A percentile compares a stretch with the other conserved stretches of the same genome.
Evolutionary conservation across 2,797 vertebrate species (phyloP).

Genomic region (Petrocephalus schoutedeni): DNA sequence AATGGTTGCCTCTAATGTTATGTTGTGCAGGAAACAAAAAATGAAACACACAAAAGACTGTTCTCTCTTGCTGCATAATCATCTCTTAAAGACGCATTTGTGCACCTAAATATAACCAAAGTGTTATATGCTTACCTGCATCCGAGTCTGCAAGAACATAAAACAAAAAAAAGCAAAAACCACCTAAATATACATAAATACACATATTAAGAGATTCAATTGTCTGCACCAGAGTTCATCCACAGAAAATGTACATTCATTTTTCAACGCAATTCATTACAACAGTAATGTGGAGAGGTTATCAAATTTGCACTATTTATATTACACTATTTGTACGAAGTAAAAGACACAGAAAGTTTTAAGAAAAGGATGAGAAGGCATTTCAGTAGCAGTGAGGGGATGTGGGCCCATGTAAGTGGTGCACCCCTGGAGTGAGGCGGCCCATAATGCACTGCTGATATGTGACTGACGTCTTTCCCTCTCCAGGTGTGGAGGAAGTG

Average conservation of each 20-base stretch:
- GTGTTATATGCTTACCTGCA: not conserved
- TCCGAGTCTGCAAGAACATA: not conserved
- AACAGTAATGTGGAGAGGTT: not conserved
- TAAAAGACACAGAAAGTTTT: not conserved
- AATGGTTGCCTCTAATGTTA: slow-evolving; percentile 1
- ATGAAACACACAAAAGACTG: not conserved
- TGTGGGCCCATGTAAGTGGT: not conserved
- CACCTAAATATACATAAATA: not conserved
- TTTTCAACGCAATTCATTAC: not conserved
- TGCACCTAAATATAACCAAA: not conserved
- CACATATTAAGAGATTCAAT: not conserved
- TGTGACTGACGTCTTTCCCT: not conserved
- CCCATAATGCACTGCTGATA: not conserved
- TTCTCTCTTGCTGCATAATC: not conserved
- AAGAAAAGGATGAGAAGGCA: not conserved
- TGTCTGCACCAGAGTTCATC: not conserved
- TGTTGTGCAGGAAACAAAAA: not conserved
- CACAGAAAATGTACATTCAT: not conserved
- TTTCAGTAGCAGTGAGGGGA: not conserved
- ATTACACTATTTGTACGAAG: not conserved
- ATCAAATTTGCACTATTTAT: not conserved
- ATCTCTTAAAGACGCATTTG: slow-evolving; percentile 5
- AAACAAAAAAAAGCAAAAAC: not conserved
- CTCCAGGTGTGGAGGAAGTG: slow-evolving; percentile 94
- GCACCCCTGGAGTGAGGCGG: not conserved